These are phyloP conservation scores for Bufo gargarizans DNA, from an alignment of 2,113 vertebrate genomes.

Conservation along the genomic window DNA sequence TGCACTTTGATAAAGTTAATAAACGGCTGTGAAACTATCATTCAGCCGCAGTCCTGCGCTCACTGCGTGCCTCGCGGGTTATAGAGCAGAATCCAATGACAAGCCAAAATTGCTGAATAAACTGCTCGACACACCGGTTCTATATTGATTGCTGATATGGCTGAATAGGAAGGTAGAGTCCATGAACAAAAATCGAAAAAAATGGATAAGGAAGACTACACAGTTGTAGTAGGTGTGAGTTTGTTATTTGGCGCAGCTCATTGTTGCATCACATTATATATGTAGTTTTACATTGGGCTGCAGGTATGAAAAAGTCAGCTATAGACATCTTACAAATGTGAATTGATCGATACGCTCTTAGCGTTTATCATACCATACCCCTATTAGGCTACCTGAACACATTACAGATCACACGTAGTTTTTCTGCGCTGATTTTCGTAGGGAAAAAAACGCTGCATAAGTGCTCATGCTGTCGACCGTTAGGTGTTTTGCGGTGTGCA, in stretches of 20 bases:
- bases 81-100: not conserved
- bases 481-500: too few relatives aligned
- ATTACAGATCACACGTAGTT: too few relatives aligned
- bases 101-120: not conserved
- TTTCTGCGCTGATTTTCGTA: too few relatives aligned
- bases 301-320: too few relatives aligned
- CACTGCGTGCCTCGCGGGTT: not conserved
- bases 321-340: not conserved
- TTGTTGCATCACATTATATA: not conserved
- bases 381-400: too few relatives aligned
- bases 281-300: not conserved
- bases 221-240: not conserved
- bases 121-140: not conserved
- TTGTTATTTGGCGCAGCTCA: not conserved
- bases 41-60: not conserved
- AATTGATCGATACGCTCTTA: not conserved
- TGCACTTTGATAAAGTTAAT: conserved; percentile 33
- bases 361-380: too few relatives aligned
- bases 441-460: too few relatives aligned
- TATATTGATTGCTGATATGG: conserved; percentile 18
- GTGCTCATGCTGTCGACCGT: too few relatives aligned
- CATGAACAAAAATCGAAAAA: not conserved
- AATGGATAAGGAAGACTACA: not conserved
- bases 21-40: conserved; percentile 17
- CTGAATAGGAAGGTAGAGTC: not conserved